These are phyloP conservation scores for Brachypteracias leptosomus DNA, from an alignment of 2,113 vertebrate species.

Conservation along the genomic window DNA sequence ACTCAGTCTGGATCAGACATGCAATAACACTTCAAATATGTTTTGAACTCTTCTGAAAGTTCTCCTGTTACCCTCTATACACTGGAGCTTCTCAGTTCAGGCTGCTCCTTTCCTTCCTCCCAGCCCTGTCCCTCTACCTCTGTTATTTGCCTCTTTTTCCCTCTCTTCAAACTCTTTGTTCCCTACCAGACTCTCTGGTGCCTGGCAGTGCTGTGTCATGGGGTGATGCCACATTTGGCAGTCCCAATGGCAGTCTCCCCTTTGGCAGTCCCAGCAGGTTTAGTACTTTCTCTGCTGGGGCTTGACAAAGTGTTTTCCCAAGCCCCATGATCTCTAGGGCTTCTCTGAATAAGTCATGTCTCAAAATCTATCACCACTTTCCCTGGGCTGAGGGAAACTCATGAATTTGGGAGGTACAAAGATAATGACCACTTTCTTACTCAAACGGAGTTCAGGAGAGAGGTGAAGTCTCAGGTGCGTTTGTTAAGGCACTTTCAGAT, in stretches of 20 bases:
- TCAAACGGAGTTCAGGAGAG: not conserved
- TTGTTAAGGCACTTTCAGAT: not conserved
- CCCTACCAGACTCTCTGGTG: not conserved
- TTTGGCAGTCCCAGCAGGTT: not conserved
- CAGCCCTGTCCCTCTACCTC: not conserved
- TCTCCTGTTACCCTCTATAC: not conserved
- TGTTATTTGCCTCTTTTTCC: not conserved
- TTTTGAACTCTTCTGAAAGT: not conserved
- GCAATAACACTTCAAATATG: not conserved
- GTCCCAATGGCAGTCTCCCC: not conserved
- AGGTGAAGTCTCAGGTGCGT: not conserved
- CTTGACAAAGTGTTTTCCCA: not conserved
- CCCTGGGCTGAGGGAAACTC: not conserved
- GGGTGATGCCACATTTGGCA: not conserved
- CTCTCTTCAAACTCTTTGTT: not conserved
- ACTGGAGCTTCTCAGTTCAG: not conserved
- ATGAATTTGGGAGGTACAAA: not conserved
- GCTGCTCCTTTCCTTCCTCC: not conserved
- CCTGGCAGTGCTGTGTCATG: not conserved
- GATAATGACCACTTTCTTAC: not conserved
- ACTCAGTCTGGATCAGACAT: not conserved
- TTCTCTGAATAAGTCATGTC: not conserved
- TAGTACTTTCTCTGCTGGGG: not conserved
- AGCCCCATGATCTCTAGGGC: not conserved
- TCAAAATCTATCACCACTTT: not conserved